phyloP scores from a whole-genome alignment of 2,113 vertebrate genomes.

The Oncorhynchus kisutch region DNA sequence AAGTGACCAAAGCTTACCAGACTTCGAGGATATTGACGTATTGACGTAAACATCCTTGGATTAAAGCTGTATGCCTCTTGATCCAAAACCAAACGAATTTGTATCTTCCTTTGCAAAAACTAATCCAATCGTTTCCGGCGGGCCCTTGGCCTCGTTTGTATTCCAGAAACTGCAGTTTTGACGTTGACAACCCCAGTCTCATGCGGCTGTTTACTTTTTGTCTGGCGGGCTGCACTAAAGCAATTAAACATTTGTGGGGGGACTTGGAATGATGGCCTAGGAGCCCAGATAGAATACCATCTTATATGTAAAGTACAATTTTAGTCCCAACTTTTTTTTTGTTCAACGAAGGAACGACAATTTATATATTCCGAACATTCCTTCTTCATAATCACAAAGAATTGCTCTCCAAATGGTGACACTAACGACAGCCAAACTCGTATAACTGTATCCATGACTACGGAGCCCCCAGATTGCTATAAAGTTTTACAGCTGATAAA shows the following conservation, averaged over 20 bases:
- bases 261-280: constrained; percentile 3
- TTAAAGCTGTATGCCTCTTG: background rate
- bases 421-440: constrained; percentile 52
- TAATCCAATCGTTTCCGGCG: background rate
- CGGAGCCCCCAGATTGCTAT: constrained; percentile 62
- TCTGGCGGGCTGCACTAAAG: constrained; percentile 33
- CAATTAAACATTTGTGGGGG: constrained; percentile 17
- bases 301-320: background rate
- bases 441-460: constrained; percentile 74
- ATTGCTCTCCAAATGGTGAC: constrained; percentile 35
- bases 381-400: constrained; percentile 42
- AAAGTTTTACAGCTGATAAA: constrained; percentile 68
- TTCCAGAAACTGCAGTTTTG: constrained; percentile 17
- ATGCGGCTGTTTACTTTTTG: constrained; percentile 34
- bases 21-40: background rate
- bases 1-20: background rate
- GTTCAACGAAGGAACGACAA: background rate
- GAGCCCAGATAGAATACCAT: background rate
- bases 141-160: constrained; percentile 18
- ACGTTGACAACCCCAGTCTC: constrained; percentile 37
- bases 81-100: constrained; percentile 7
- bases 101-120: background rate
- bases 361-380: constrained; percentile 25
- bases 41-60: background rate
- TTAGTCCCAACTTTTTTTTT: background rate